Base-by-base conservation (phyloP, 1,140 invertebrate species). In the Orussus abietinus region DNA sequence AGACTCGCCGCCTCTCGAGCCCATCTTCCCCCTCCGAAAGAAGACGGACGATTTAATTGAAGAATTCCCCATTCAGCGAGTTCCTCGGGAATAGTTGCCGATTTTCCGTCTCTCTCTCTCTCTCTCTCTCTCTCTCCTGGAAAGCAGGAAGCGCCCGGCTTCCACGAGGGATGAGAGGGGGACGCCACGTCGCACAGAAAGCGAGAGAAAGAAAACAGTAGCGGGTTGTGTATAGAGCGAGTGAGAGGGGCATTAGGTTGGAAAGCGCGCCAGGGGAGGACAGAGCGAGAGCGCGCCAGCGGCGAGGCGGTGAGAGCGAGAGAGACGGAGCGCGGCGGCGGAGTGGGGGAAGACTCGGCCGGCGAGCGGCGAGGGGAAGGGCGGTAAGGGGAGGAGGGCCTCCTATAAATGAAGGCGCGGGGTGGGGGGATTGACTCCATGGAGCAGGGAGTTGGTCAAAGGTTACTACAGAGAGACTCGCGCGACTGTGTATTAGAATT, bases 401-500 rank as follows among this genome's bases (percentile, higher is more conserved):
- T n/a, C n/a, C n/a, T n/a, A n/a, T n/a, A n/a, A n/a, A n/a, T n/a
- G n/a, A n/a, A n/a, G n/a, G n/a, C n/a, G n/a, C n/a, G n/a, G n/a
- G n/a, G n/a, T n/a, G n/a, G n/a, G n/a, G n/a, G n/a, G n/a, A n/a
- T n/a, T n/a, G n/a, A n/a, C n/a, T 59, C 38, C 41, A 43, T 51
- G 34, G 42, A 46, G 47, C 47, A 54, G 51, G 37, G 26, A 52
- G 34, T 50, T 51, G 62, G 51, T 57, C 58, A 66, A 58, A 64
- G 60, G 61, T 62, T 53, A 55, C 47, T 42, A 44, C 31, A 54
- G 39, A 49, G 12, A 33, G 34, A 53, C 25, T 19, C 30, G 51
- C 45, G 42, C 36, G 52, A 51, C 49, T 55, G 49, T 62, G 55
- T 61, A 60, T 62, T 61, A 58, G 56, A 64, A 64, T 64, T 61